Conservation (phyloP, 2,797 vertebrate genomes). For the Triplophysa yarkandensis region DNA sequence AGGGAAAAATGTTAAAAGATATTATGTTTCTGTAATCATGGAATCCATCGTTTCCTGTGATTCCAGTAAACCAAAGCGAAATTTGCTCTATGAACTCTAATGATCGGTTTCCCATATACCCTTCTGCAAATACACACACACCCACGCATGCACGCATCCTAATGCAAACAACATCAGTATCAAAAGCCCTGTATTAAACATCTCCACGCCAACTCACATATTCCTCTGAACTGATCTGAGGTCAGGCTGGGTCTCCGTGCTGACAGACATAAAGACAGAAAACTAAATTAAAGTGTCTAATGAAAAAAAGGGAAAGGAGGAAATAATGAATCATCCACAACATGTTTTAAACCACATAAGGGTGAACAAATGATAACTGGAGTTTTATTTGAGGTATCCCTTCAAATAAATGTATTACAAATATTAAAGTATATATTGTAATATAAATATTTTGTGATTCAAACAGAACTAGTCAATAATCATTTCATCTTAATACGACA, state of each 20-base stretch:
- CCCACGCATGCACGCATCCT: conserved; percentile 9
- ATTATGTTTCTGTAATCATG: not conserved
- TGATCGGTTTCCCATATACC: conserved; percentile 32
- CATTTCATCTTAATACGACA: not conserved
- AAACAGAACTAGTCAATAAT: not conserved
- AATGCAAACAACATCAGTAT: conserved; percentile 10
- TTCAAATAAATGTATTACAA: no score
- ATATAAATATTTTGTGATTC: no score
- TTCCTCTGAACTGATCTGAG: conserved; percentile 36
- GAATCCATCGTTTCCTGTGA: not conserved
- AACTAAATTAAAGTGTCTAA: conserved; percentile 28
- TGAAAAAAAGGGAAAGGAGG: not conserved
- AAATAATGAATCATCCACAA: conserved; percentile 4
- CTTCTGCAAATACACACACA: conserved; percentile 17
- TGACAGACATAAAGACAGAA: conserved; percentile 34
- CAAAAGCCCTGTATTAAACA: not conserved
- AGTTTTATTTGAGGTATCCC: no score
- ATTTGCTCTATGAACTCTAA: conserved; percentile 24
- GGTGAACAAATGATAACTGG: no score
- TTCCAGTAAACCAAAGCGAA: conserved; percentile 35
- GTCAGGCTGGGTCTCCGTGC: conserved; percentile 30
- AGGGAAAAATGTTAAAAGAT: conserved; percentile 15
- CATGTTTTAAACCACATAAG: no score
- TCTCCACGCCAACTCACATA: conserved; percentile 44
- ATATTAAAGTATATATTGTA: no score